These are phyloP conservation scores for Drosophila neotestacea DNA, from an alignment of 2,888 invertebrate species.

Conservation along the genomic window DNA sequence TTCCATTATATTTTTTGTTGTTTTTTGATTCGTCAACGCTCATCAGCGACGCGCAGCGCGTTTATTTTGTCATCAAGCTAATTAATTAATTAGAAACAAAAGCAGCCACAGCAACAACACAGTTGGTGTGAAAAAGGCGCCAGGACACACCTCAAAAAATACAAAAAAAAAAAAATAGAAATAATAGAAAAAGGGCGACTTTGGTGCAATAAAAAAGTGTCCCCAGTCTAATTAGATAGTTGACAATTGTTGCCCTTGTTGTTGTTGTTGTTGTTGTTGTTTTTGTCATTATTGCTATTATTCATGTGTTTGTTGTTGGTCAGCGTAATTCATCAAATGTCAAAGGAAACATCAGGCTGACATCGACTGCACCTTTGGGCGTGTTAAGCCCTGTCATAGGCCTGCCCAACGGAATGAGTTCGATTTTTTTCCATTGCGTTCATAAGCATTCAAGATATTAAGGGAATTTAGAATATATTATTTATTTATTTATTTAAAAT, in stretches of 20 bases:
- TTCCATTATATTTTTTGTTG: slow-evolving; percentile 12
- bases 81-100: slow-evolving; percentile 76
- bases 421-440: slow-evolving; percentile 12
- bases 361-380: slow-evolving; percentile 70
- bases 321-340: slow-evolving; percentile 77
- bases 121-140: slow-evolving; percentile 64
- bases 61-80: slow-evolving; percentile 81
- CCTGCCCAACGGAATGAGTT: slow-evolving; percentile 22
- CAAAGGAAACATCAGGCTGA: slow-evolving; percentile 59
- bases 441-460: not conserved
- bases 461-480: too few species aligned
- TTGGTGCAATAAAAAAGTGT: slow-evolving; percentile 74
- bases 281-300: slow-evolving; percentile 20
- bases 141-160: slow-evolving; percentile 65
- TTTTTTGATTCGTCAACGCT: slow-evolving; percentile 51
- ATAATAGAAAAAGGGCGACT: slow-evolving; percentile 33
- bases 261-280: slow-evolving; percentile 13
- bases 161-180: slow-evolving; percentile 27
- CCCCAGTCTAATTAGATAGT: slow-evolving; percentile 79
- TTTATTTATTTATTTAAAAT: too few species aligned
- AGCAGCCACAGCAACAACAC: slow-evolving; percentile 34
- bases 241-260: slow-evolving; percentile 52
- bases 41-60: slow-evolving; percentile 60
- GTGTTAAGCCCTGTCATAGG: slow-evolving; percentile 50
- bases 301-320: slow-evolving; percentile 29